Evolutionary conservation across 2,888 invertebrate species (phyloP).

Genomic region (Drosophila buzzatii): DNA sequence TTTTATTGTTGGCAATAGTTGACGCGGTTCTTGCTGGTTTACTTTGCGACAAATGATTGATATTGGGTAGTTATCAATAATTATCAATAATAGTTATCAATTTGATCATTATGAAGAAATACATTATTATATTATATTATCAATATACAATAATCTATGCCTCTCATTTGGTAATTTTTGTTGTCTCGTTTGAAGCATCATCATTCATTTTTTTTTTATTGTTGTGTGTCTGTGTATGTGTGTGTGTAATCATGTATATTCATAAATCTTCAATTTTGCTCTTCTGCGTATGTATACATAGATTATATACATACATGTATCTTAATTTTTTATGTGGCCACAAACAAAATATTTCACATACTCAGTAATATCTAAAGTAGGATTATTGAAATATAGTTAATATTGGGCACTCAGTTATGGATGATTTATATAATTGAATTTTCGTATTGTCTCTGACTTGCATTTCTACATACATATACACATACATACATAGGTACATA

Average conservation of each 20-base stretch:
- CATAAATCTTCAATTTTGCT: neutral
- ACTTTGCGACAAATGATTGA: conserved; percentile 4
- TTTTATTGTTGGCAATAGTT: conserved; percentile 13
- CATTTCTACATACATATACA: neutral
- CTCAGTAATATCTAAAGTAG: neutral
- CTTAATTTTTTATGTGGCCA: neutral
- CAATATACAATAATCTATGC: neutral
- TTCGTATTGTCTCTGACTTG: conserved; percentile 2
- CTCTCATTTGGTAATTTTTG: neutral
- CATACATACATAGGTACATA: neutral
- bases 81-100: no score
- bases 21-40: neutral
- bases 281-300: no score
- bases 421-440: neutral
- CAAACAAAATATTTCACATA: neutral
- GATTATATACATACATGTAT: neutral
- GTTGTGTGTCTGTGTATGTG: neutral
- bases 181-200: neutral
- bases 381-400: neutral
- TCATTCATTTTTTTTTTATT: neutral
- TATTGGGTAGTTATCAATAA: neutral
- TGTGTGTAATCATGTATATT: neutral
- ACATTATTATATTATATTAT: no score
- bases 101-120: neutral
- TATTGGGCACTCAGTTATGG: neutral